Base-by-base conservation (phyloP, 2,888 invertebrate species). In the Orthonychiurus folsomi region DNA sequence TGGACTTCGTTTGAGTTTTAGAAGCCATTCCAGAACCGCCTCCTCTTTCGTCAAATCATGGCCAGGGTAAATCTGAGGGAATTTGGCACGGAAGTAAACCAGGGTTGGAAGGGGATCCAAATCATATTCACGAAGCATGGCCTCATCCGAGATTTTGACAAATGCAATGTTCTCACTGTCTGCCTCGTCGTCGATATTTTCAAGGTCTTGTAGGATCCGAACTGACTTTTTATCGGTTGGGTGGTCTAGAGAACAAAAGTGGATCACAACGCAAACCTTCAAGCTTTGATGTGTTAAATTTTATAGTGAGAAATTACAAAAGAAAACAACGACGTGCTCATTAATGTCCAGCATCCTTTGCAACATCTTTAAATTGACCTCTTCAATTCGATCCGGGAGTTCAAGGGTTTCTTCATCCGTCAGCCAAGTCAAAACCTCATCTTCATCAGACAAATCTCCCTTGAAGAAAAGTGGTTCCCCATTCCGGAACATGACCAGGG, bases 141-240 rank as follows among this genome's bases (percentile, higher is more conserved):
- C 88, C 27, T 87, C 87, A 75, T 93, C 93, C 9, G 91, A 92
- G 69, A 91, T 91, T 77, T 93, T 93, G 0, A 93, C 87, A 76
- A 93, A 93, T 76, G 90, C 88, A 69, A 93, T 90, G 73, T 90
- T 86, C 76, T 90, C 87, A 75, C 91, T 88, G 79, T 93, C 93
- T 75, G 69, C 69, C 15, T 65, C 59, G 53, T 63, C 63, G n/a
- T 52, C 52, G 73, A 93, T 93, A 74, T 93, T 92, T 77, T 93
- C 93, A 65, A 93, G 76, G 76, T 93, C 92, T 74, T 86, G 86
- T 1, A 93, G 80, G 64, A 93, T 92, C 76, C 90, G 90, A 72
- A 89, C 88, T 25, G 90, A 87, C 75, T 89, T 88, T 75, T 91
- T 90, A 75, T 93, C 92, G 5, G 88, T 88, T 80, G 91, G 92